These are phyloP conservation scores for Strigamia maritima DNA, from an alignment of 2,888 invertebrate species.

Conservation along the genomic window DNA sequence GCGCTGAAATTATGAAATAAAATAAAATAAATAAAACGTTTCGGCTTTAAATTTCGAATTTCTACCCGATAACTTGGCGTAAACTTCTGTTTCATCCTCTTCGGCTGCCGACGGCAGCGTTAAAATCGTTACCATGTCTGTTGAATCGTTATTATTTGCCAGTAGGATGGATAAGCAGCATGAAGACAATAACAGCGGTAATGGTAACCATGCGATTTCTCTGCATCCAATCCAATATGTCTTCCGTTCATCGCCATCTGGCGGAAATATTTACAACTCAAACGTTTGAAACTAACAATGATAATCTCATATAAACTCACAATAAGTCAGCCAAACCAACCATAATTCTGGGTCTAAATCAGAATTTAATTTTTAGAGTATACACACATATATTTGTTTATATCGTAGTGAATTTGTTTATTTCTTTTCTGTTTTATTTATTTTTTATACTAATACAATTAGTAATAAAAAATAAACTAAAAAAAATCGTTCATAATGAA, in stretches of 20 bases:
- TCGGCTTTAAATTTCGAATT: background rate
- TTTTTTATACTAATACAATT: no score
- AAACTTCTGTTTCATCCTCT: background rate
- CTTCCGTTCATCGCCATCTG: background rate
- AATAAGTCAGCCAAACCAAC: no score
- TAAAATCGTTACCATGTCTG: conserved; percentile 5
- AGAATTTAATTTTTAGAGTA: background rate
- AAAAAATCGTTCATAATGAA: background rate
- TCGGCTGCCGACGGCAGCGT: background rate
- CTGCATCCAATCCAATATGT: background rate
- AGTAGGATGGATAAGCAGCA: background rate
- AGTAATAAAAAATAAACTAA: background rate
- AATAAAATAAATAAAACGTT: background rate
- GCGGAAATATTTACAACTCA: background rate
- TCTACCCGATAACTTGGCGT: background rate
- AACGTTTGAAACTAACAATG: background rate
- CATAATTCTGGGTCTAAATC: background rate
- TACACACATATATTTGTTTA: background rate
- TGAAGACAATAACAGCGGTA: background rate
- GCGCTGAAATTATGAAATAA: background rate
- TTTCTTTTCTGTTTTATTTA: background rate
- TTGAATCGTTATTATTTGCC: background rate
- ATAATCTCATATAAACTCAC: no score
- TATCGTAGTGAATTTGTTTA: background rate
- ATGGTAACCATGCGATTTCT: background rate